phyloP scores from a whole-genome alignment of 2,797 vertebrate species.

The Aplochiton taeniatus region DNA sequence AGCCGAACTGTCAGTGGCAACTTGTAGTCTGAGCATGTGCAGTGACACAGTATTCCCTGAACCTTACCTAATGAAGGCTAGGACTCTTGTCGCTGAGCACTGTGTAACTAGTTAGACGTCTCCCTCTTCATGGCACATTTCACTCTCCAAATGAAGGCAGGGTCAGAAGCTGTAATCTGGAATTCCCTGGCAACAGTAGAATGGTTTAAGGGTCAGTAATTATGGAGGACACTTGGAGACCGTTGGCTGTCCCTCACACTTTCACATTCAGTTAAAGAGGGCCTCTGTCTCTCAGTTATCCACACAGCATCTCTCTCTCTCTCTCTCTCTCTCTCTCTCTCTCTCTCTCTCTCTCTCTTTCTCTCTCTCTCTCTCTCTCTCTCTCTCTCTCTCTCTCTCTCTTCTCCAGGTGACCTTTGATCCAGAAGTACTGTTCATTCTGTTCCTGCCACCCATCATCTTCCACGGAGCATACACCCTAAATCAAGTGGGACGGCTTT shows the following conservation, averaged over 20 bases:
- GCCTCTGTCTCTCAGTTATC: slow-evolving; percentile 40
- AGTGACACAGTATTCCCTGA: slow-evolving; percentile 6
- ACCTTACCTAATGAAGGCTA: slow-evolving; percentile 30
- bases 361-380: slow-evolving; percentile 54
- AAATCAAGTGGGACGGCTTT: slow-evolving; percentile 79
- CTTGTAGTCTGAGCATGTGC: slow-evolving; percentile 22
- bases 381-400: slow-evolving; percentile 56
- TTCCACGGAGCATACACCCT: slow-evolving; percentile 85
- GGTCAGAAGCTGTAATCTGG: slow-evolving; percentile 30
- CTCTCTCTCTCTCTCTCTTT: slow-evolving; percentile 60
- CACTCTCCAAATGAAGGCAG: slow-evolving; percentile 40
- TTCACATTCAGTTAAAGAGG: slow-evolving; percentile 41
- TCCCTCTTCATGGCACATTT: slow-evolving; percentile 18
- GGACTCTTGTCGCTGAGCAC: slow-evolving; percentile 24
- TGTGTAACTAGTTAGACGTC: slow-evolving; percentile 21
- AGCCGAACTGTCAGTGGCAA: slow-evolving; percentile 11
- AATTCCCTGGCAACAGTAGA: slow-evolving; percentile 29
- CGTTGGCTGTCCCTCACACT: slow-evolving; percentile 45
- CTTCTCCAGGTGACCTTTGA: slow-evolving; percentile 84
- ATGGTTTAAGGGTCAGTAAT: not conserved
- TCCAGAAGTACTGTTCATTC: slow-evolving; percentile 86
- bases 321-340: slow-evolving; percentile 67
- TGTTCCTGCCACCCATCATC: slow-evolving; percentile 85
- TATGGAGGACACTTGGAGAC: slow-evolving; percentile 25
- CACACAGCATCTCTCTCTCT: slow-evolving; percentile 61